Conservation (phyloP, 2,888 invertebrate species). For the Aricia artaxerxes region DNA sequence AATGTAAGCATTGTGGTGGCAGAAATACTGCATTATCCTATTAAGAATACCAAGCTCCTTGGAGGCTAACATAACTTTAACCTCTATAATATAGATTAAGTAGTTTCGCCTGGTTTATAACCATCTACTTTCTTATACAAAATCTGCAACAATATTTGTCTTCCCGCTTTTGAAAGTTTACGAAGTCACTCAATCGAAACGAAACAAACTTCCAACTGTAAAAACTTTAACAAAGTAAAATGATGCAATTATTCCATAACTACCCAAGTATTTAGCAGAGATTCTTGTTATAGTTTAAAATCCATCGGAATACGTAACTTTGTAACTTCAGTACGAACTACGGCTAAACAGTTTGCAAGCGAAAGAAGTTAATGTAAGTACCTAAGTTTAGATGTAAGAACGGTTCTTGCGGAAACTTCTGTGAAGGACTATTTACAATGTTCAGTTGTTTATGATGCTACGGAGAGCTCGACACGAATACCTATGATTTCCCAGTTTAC, state of each 20-base stretch:
- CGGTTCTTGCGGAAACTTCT: constrained; percentile 25
- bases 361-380: constrained; percentile 31
- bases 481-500: not conserved
- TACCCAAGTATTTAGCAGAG: constrained; percentile 22
- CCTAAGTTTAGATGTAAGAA: constrained; percentile 30
- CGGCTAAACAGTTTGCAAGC: constrained; percentile 30
- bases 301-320: constrained; percentile 21
- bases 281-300: constrained; percentile 28
- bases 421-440: constrained; percentile 27
- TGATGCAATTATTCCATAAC: constrained; percentile 19
- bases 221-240: constrained; percentile 11
- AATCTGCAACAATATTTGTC: not conserved
- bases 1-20: no score
- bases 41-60: no score
- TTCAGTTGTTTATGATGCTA: constrained; percentile 25
- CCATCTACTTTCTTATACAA: not conserved
- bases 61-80: no score
- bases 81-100: no score
- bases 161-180: not conserved
- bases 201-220: constrained; percentile 6
- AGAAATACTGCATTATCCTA: no score
- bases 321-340: constrained; percentile 23
- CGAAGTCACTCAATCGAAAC: constrained; percentile 4
- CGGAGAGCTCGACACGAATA: not conserved
- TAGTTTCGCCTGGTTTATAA: no score